These are phyloP conservation scores for Neodiprion pinetum DNA, from an alignment of 1,140 invertebrate species.

Conservation along the genomic window DNA sequence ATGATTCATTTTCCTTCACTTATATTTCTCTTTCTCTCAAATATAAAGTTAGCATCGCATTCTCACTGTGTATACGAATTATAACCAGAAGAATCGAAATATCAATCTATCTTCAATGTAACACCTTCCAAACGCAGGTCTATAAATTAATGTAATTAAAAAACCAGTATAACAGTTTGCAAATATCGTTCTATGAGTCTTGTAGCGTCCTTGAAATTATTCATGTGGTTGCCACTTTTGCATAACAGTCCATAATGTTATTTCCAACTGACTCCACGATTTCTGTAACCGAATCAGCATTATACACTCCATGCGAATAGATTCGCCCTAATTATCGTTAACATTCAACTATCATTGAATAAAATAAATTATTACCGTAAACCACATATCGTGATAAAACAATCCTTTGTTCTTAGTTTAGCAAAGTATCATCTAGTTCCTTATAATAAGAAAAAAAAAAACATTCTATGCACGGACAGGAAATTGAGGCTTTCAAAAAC, in stretches of 20 bases:
- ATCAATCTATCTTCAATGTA: background rate
- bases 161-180: too few species aligned
- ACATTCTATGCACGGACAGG: too few species aligned
- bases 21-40: background rate
- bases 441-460: too few species aligned
- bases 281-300: background rate
- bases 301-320: too few species aligned
- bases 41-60: background rate
- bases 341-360: background rate
- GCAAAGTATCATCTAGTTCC: background rate
- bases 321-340: background rate
- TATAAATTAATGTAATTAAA: too few species aligned
- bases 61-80: background rate
- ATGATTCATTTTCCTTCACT: background rate
- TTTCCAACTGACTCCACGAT: background rate
- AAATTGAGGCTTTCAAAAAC: too few species aligned
- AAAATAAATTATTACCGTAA: constrained; percentile 3
- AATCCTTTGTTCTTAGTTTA: background rate
- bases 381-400: background rate
- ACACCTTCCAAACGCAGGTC: background rate
- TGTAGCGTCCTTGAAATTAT: too few species aligned
- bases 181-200: too few species aligned
- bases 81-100: background rate
- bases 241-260: background rate
- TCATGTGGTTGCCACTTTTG: too few species aligned